Evolutionary conservation across 2,797 vertebrate genomes (phyloP).

Genomic region (Cyclopterus lumpus): DNA sequence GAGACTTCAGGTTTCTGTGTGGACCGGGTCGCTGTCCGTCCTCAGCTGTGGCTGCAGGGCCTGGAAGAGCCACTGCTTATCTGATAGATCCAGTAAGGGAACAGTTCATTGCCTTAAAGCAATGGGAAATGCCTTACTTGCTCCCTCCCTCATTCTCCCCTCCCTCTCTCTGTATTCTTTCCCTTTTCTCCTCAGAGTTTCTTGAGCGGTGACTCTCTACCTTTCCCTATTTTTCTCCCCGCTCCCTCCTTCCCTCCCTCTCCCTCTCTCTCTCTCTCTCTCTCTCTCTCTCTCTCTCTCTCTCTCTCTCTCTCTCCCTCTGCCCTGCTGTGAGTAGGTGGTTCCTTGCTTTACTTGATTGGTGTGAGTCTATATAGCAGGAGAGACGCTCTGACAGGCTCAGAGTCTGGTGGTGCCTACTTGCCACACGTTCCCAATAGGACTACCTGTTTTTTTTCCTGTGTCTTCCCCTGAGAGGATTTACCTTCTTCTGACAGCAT

Average conservation of each 20-base stretch:
- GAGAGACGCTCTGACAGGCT: constrained; percentile 80
- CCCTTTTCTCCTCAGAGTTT: constrained; percentile 32
- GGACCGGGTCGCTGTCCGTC: constrained; percentile 33
- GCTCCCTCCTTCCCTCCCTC: constrained; percentile 39
- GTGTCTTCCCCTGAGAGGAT: constrained; percentile 76
- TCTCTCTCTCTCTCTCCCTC: constrained; percentile 56
- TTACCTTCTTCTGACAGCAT: constrained; percentile 82
- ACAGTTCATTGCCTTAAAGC: constrained; percentile 83
- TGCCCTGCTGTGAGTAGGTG: constrained; percentile 82
- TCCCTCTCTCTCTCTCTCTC: constrained; percentile 42
- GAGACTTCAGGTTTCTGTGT: constrained; percentile 30
- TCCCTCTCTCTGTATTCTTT: constrained; percentile 50
- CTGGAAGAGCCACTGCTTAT: constrained; percentile 76
- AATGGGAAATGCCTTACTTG: constrained; percentile 83
- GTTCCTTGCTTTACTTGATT: constrained; percentile 82
- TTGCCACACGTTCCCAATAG: constrained; percentile 79
- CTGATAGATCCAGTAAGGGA: constrained; percentile 76
- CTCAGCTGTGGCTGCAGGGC: constrained; percentile 61
- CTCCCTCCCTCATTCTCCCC: constrained; percentile 64
- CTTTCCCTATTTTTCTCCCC: constrained; percentile 32
- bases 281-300: constrained; percentile 56
- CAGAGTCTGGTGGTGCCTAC: constrained; percentile 81
- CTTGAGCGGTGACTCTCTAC: constrained; percentile 43
- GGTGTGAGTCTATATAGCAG: constrained; percentile 86
- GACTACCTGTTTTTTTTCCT: constrained; percentile 75